Evolutionary conservation across 2,888 invertebrate genomes (phyloP), one percentile per base, ranked within the genome.

Genomic region (Rhingia campestris): DNA sequence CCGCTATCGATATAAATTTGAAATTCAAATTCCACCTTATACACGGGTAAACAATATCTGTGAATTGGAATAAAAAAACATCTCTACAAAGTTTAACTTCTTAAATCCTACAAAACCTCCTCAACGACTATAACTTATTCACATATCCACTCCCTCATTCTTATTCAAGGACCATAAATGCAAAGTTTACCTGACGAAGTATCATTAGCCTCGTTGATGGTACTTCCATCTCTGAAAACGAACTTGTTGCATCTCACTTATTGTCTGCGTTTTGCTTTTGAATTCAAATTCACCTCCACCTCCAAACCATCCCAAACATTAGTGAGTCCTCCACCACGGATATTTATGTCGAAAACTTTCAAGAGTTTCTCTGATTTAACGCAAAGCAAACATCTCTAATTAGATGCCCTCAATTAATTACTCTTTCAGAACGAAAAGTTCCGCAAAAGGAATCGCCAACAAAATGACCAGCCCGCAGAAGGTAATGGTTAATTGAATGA

Each of bases 401-500:
- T 61, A 47, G 54, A 61, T 61, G 32, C 45, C 49, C 63, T 49
- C 70, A 70, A 77, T 70, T 56, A 63, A 56, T 41, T 56, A 45
- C 30, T 58, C 47, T 32, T 61, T 35, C 22, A 12, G 32, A 69
- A 39, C 51, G 43, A 45, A 37, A 53, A 53, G 35, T 30, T 35
- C 12, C 6, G 35, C 37, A 45, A 10, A 56, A 49, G 12, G 3
- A 76, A 67, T 51, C 10, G 0, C 30, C 10, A 51, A 58, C 51
- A 22, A 1, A 66, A 51, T 49, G 51, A 41, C 74, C 49, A 14
- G 4, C 47, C 41, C 37, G 56, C 41, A 32, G 22, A 56, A 22
- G 59, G 54, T 56, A 67, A 10, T n/a, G 33, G 41, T 56, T 69
- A 80, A 69, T 74, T 74, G 45, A 67, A 67, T 54, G 41, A 66